These are phyloP conservation scores for Cryptoprocta ferox DNA, from an alignment of 2,797 vertebrate species.

Conservation along the genomic window DNA sequence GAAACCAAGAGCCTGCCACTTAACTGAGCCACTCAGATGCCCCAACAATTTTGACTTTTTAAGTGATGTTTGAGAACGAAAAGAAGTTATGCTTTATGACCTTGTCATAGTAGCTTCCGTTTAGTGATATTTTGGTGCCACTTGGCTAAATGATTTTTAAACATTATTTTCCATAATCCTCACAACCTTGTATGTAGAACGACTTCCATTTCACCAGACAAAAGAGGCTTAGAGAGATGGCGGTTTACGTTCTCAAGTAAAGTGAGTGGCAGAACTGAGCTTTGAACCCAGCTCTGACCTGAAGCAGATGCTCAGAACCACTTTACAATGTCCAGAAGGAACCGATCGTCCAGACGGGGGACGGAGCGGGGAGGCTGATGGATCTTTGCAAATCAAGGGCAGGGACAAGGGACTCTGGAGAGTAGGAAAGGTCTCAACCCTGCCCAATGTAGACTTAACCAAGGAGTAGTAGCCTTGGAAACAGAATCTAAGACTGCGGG, in stretches of 20 bases:
- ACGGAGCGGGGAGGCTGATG: neutral
- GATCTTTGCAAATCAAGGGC: neutral
- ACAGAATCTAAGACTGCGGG: neutral
- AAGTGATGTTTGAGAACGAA: neutral
- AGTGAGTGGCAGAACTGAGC: neutral
- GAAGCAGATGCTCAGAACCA: neutral
- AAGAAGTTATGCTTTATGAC: neutral
- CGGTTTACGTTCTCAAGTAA: neutral
- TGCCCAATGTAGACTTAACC: neutral
- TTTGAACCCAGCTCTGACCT: neutral
- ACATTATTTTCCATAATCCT: neutral
- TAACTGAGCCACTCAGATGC: too few relatives aligned
- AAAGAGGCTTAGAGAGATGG: neutral
- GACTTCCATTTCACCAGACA: neutral
- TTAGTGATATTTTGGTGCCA: neutral
- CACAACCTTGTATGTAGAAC: neutral
- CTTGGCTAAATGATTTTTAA: neutral
- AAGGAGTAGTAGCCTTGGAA: neutral
- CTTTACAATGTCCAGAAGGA: neutral
- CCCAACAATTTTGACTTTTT: neutral
- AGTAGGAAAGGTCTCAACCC: neutral
- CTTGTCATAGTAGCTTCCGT: neutral
- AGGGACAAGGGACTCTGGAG: neutral
- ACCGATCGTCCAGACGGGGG: too few relatives aligned
- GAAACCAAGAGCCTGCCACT: too few relatives aligned